Conservation (phyloP, 2,888 invertebrate genomes). For the Xestoiulus laeticollis region DNA sequence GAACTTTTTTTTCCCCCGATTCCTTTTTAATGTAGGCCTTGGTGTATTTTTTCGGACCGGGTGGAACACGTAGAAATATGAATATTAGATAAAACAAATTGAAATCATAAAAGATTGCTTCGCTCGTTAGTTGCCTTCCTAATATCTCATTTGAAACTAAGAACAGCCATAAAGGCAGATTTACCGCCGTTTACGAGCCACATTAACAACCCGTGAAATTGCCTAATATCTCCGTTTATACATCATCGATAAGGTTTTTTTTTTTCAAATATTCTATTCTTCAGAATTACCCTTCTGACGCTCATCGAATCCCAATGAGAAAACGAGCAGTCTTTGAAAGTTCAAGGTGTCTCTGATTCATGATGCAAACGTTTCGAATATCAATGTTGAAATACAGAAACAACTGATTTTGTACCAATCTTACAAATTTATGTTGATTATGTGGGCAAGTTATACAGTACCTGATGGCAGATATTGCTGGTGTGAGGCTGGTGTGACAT, state of each 20-base stretch:
- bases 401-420: too few species aligned
- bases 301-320: not conserved
- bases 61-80: not conserved
- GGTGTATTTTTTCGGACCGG: not conserved
- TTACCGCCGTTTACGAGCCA: not conserved
- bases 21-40: not conserved
- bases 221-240: conserved; percentile 10
- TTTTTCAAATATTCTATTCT: not conserved
- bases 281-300: not conserved
- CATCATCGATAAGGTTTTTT: conserved; percentile 4
- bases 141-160: not conserved
- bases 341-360: not conserved
- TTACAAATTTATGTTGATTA: too few species aligned
- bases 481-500: too few species aligned
- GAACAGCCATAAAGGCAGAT: conserved; percentile 38
- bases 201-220: conserved; percentile 35
- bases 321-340: not conserved
- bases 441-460: too few species aligned
- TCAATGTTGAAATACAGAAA: too few species aligned
- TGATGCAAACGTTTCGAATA: too few species aligned
- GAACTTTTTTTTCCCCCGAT: not conserved
- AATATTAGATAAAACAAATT: conserved; percentile 1
- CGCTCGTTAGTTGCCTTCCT: conserved; percentile 10
- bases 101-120: conserved; percentile 25
- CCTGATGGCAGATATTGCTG: too few species aligned